These are phyloP conservation scores for Cataglyphis albicans DNA, from an alignment of 2,888 invertebrate species.

Conservation along the genomic window DNA sequence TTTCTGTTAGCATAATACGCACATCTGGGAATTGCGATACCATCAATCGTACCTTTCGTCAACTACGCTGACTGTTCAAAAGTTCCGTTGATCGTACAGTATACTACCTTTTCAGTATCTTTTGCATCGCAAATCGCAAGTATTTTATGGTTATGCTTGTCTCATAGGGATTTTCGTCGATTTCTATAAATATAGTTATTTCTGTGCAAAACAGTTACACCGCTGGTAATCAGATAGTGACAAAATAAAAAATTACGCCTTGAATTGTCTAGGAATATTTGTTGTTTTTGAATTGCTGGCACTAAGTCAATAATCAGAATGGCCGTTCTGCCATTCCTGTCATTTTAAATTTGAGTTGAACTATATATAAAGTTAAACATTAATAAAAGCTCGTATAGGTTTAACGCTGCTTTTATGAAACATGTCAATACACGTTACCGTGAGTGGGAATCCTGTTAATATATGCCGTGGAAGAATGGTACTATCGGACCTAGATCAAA, in stretches of 20 bases:
- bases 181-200: conserved; percentile 20
- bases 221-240: conserved; percentile 56
- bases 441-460: conserved; percentile 87
- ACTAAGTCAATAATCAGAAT: background rate
- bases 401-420: conserved; percentile 54
- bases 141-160: too few relatives aligned
- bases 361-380: conserved; percentile 32
- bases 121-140: background rate
- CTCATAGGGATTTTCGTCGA: background rate
- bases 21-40: conserved; percentile 72
- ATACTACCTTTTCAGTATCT: conserved; percentile 62
- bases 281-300: background rate
- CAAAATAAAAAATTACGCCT: background rate
- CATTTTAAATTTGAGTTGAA: conserved; percentile 76
- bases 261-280: background rate
- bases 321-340: conserved; percentile 63
- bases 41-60: conserved; percentile 73
- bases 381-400: background rate
- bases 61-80: conserved; percentile 67
- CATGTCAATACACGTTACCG: conserved; percentile 89
- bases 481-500: conserved; percentile 86
- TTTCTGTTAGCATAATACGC: conserved; percentile 54
- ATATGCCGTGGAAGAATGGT: conserved; percentile 86
- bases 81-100: conserved; percentile 66
- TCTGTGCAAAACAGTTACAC: conserved; percentile 39